Evolutionary conservation across 64 coral and sea anemone genomes (phyloP).

Genomic region (Montipora capricornis): DNA sequence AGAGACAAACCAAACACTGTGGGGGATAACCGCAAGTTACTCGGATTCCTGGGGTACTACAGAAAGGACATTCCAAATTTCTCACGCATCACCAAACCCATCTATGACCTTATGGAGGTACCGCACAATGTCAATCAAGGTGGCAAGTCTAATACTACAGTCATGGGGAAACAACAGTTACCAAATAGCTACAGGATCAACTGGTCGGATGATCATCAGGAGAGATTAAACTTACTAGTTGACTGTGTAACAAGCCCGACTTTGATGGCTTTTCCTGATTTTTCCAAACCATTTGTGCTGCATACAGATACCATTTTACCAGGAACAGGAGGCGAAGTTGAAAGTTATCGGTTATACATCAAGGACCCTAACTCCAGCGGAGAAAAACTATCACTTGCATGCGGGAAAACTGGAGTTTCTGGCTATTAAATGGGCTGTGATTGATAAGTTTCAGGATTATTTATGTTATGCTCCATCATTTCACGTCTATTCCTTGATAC

Average conservation of each 20-base stretch:
- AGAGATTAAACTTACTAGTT: background rate
- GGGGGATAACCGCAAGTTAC: constrained; percentile 40
- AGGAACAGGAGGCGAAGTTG: constrained; percentile 2
- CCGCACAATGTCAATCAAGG: background rate
- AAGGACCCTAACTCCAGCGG: constrained; percentile 25
- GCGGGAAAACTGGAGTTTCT: constrained; percentile 30
- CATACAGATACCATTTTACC: constrained; percentile 7
- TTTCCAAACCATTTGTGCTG: constrained; percentile 27
- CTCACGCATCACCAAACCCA: constrained; percentile 46
- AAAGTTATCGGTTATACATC: constrained; percentile 32
- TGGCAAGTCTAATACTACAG: too few species aligned
- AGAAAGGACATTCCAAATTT: constrained; percentile 44
- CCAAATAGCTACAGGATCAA: background rate
- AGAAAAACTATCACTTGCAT: constrained; percentile 34
- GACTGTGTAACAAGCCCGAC: constrained; percentile 15
- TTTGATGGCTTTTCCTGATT: constrained; percentile 44
- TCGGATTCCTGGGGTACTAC: constrained; percentile 29
- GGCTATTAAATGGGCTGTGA: constrained; percentile 39
- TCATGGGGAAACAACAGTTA: too few species aligned
- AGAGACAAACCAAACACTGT: constrained; percentile 17
- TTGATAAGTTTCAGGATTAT: constrained; percentile 24
- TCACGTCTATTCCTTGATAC: too few species aligned
- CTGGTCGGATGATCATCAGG: background rate
- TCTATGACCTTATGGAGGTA: constrained; percentile 32
- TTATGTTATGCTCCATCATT: constrained; percentile 27